Evolutionary conservation across 2,113 vertebrate species (phyloP), one percentile per base, ranked within the genome.

Genomic region (Speoplatyrhinus poulsoni): DNA sequence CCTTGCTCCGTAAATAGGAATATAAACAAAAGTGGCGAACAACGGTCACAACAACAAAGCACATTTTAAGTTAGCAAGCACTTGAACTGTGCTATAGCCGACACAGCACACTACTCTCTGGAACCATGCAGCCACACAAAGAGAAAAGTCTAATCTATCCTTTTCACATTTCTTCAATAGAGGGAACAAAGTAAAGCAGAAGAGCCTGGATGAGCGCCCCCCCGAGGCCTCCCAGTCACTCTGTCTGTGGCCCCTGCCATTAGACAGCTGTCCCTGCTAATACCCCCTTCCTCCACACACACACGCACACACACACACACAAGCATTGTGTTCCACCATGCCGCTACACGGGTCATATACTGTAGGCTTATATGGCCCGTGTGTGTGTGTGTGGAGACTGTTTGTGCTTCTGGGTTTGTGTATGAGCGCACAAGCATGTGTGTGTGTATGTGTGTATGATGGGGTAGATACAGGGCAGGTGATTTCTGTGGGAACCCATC

Each of bases 181-280:
- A 41, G 5, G 7, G 36, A 41, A 41, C 36, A 41, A 41, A 41
- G 36, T 41, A 41, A 41, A 1, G 36, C 36, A 6, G 36, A 41
- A 8, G 76, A 77, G 69, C 79, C 72, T 74, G 85, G 83, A 89
- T 26, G 26, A 26, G 26, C 26, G 26, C 26, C 26, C 26, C 26
- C 26, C 26, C 26, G 26, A 26, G 26, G 26, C 26, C 26, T 26
- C 26, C 26, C 26, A 26, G 26, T 19, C 19, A 19, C 19, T 75
- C 69, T 73, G 59, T 33, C 48, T 62, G 26, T 68, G 26, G 26
- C 26, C 26, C 26, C 26, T 26, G 26, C 62, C 72, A 16, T 46
- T 32, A 81, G 72, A 83, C 92, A 91, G 89, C 89, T 91, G 90
- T 82, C 73, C 70, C 26, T 77, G 68, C 67, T 63, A 59, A 65